Conservation (phyloP, 1,140 invertebrate genomes). For the Ladona fulva region DNA sequence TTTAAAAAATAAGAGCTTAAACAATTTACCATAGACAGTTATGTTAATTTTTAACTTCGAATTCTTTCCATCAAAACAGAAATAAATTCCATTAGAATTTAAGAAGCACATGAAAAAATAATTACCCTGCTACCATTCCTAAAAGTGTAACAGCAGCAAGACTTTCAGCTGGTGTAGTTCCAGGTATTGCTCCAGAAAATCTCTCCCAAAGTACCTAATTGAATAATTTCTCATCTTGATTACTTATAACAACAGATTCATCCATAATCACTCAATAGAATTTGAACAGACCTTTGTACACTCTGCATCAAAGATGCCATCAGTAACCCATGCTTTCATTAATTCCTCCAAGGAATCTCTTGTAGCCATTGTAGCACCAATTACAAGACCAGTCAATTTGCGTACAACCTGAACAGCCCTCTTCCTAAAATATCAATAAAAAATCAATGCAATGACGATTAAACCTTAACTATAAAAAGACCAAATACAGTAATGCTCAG, state of each 20-base stretch:
- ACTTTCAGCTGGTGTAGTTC: constrained; percentile 55
- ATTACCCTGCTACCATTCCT: constrained; percentile 57
- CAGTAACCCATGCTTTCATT: constrained; percentile 52
- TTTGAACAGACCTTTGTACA: constrained; percentile 29
- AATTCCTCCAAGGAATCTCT: constrained; percentile 60
- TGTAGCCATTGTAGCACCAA: constrained; percentile 48
- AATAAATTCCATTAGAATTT: too few species aligned
- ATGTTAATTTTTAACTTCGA: too few species aligned
- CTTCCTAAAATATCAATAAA: constrained; percentile 29
- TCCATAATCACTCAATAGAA: constrained; percentile 14
- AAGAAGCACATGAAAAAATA: too few species aligned
- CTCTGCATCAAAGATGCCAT: constrained; percentile 46
- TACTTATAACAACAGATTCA: not conserved
- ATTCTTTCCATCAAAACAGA: too few species aligned
- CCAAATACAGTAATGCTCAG: too few species aligned
- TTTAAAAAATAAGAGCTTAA: too few species aligned
- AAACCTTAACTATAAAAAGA: too few species aligned
- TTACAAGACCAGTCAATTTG: constrained; percentile 51
- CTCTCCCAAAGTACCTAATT: constrained; percentile 69
- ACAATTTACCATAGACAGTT: too few species aligned
- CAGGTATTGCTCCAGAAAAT: constrained; percentile 64
- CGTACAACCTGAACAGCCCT: constrained; percentile 45
- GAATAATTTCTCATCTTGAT: constrained; percentile 21
- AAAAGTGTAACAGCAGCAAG: constrained; percentile 59
- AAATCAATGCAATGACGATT: too few species aligned